phyloP scores from a whole-genome alignment of 2,113 vertebrate genomes.

The Halichoerus grypus region DNA sequence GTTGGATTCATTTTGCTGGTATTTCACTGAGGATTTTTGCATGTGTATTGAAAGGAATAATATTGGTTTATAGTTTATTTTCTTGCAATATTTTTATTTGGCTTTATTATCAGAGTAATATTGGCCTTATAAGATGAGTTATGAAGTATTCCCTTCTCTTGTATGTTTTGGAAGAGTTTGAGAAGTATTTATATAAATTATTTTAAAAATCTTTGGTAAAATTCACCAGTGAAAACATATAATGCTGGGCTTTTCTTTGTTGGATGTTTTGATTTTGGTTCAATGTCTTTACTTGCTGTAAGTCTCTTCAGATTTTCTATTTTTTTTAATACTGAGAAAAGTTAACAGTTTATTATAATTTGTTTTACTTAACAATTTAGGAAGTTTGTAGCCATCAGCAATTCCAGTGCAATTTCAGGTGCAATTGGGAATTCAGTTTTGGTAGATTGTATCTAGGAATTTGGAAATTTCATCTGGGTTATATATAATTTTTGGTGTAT shows the following conservation, averaged over 20 bases:
- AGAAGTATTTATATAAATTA: neutral
- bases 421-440: constrained; percentile 96
- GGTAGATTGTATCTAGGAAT: neutral
- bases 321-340: neutral
- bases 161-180: neutral
- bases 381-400: constrained; percentile 99
- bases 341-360: constrained; percentile 84
- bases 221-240: neutral
- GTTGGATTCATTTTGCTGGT: neutral
- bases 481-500: neutral
- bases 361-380: constrained; percentile 99
- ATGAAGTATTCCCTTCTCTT: neutral
- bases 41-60: neutral
- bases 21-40: neutral
- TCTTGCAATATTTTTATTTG: neutral
- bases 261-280: neutral
- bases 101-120: neutral
- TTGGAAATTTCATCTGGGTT: neutral
- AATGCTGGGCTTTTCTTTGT: neutral
- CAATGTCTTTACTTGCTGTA: neutral
- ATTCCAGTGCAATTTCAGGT: constrained; percentile 98
- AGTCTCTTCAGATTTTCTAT: neutral
- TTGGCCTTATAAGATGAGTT: neutral
- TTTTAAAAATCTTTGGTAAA: neutral
- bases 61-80: neutral